A percentile compares a stretch with the other conserved stretches of the same genome.
phyloP scores from a whole-genome alignment of 2,797 vertebrate species.

The Epinephelus malabaricus region DNA sequence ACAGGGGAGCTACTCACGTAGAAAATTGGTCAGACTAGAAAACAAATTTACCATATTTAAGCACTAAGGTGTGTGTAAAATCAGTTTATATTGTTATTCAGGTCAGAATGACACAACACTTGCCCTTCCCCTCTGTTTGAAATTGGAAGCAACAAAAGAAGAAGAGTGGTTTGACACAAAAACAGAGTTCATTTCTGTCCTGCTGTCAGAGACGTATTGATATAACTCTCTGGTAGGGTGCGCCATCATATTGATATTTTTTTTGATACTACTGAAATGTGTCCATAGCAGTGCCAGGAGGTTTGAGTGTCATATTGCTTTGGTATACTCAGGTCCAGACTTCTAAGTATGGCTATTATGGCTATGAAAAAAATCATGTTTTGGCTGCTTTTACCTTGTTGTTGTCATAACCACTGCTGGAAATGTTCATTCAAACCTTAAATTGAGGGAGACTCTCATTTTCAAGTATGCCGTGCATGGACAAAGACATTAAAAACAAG shows the following conservation, averaged over 20 bases:
- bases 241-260: neutral
- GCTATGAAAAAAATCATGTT: no score
- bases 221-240: neutral
- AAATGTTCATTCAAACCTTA: no score
- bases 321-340: no score
- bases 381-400: no score
- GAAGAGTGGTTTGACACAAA: neutral
- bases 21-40: conserved; percentile 29
- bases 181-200: neutral
- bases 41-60: conserved; percentile 8
- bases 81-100: neutral
- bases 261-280: neutral
- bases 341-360: no score
- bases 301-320: neutral
- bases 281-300: neutral
- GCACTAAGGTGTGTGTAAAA: neutral
- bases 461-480: no score
- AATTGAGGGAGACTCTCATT: no score
- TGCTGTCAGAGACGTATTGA: neutral
- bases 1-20: conserved; percentile 20
- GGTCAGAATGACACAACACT: neutral
- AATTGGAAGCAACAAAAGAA: neutral
- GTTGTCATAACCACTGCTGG: no score
- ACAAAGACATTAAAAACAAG: no score
- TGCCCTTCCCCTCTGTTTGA: neutral